Conservation (phyloP, 2,888 invertebrate species). For the Diarsia rubi region DNA sequence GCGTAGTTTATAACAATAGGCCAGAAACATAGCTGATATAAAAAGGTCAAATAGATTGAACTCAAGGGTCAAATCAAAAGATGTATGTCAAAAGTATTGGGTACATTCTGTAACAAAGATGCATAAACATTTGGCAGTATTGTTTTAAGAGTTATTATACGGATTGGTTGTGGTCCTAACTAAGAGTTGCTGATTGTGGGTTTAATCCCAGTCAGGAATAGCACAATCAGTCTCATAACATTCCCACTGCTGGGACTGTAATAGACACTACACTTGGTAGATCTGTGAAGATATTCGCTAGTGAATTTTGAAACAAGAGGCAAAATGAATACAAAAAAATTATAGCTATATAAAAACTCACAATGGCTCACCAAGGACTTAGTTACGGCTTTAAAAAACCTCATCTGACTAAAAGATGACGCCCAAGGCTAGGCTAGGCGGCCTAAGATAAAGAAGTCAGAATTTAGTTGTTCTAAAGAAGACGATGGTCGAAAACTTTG, state of each 20-base stretch:
- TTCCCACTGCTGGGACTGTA: background rate
- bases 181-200: background rate
- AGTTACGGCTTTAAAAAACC: too few relatives aligned
- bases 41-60: conserved; percentile 39
- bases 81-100: conserved; percentile 29
- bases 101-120: background rate
- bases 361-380: too few relatives aligned
- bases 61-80: conserved; percentile 47
- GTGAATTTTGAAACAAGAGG: background rate
- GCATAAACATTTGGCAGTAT: background rate
- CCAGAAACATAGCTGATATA: conserved; percentile 1
- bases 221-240: too few relatives aligned
- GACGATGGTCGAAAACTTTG: too few relatives aligned
- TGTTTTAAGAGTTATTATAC: background rate
- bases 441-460: too few relatives aligned
- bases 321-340: too few relatives aligned
- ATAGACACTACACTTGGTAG: background rate
- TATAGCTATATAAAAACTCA: too few relatives aligned
- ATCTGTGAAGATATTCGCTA: background rate
- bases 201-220: too few relatives aligned
- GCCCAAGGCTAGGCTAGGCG: too few relatives aligned
- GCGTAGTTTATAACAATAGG: conserved; percentile 13
- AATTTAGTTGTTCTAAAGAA: too few relatives aligned
- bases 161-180: background rate
- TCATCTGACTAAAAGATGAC: too few relatives aligned